phyloP scores from a whole-genome alignment of 2,888 invertebrate species.

The Tetropium fuscum region DNA sequence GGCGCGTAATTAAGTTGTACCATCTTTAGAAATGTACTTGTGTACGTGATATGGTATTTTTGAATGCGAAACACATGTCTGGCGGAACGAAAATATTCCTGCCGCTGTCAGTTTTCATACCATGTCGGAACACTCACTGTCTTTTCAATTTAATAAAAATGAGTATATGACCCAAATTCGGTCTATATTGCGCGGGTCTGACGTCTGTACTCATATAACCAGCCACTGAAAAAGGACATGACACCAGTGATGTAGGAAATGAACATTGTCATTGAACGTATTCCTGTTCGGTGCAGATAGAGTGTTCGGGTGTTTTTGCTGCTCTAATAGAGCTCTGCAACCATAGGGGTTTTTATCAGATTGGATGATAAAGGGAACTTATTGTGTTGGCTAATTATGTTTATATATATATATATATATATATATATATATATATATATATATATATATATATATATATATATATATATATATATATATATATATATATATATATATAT shows the following conservation, averaged over 20 bases:
- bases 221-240: not conserved
- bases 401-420: too few species aligned
- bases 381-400: too few species aligned
- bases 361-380: too few species aligned
- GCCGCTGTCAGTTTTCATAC: conserved; percentile 19
- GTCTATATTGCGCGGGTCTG: not conserved
- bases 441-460: too few species aligned
- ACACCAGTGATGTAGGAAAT: conserved; percentile 16
- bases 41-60: conserved; percentile 45
- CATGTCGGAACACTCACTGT: conserved; percentile 4
- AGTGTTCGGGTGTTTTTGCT: not conserved
- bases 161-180: conserved; percentile 12
- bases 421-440: too few species aligned
- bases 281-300: not conserved
- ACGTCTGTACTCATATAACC: not conserved
- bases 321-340: not conserved
- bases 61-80: conserved; percentile 41
- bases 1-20: conserved; percentile 48
- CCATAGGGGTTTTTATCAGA: too few species aligned
- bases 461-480: too few species aligned
- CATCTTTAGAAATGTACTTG: conserved; percentile 40
- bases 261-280: conserved; percentile 3
- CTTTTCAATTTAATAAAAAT: conserved; percentile 21
- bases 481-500: too few species aligned
- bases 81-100: conserved; percentile 9